Percentiles rank a stretch among this genome's conserved stretches.
Evolutionary conservation across 2,888 invertebrate species (phyloP).

Genomic region (Agrotis puta): DNA sequence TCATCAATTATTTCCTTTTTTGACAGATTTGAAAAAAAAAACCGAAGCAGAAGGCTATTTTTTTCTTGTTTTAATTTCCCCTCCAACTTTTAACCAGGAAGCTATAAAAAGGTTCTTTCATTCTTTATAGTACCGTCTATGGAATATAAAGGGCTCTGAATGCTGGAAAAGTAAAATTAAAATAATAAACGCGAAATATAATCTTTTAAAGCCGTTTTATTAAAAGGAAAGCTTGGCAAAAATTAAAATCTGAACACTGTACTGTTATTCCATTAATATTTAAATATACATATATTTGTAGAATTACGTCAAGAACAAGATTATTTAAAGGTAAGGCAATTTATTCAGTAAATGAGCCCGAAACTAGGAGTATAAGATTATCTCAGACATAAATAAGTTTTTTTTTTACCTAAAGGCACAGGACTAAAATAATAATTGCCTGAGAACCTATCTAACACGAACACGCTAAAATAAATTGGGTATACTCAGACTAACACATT

Average conservation of each 20-base stretch:
- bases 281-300: neutral
- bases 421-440: constrained; percentile 18
- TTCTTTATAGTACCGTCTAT: constrained; percentile 28
- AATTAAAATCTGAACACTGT: constrained; percentile 8
- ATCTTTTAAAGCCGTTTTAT: constrained; percentile 30
- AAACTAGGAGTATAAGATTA: constrained; percentile 8
- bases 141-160: constrained; percentile 40
- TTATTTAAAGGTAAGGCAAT: neutral
- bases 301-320: neutral
- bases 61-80: constrained; percentile 54
- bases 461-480: constrained; percentile 28
- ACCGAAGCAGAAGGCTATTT: no score
- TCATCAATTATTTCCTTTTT: no score
- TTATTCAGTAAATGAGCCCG: constrained; percentile 4
- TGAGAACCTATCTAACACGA: constrained; percentile 21
- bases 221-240: neutral
- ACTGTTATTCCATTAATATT: neutral
- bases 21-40: no score
- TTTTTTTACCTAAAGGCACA: neutral
- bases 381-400: constrained; percentile 20
- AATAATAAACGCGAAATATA: constrained; percentile 47
- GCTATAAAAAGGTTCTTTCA: constrained; percentile 36
- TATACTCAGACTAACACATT: constrained; percentile 23
- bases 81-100: constrained; percentile 20
- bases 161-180: constrained; percentile 25